Evolutionary conservation across 1,140 invertebrate species (phyloP).

Genomic region (Caerostris darwini): DNA sequence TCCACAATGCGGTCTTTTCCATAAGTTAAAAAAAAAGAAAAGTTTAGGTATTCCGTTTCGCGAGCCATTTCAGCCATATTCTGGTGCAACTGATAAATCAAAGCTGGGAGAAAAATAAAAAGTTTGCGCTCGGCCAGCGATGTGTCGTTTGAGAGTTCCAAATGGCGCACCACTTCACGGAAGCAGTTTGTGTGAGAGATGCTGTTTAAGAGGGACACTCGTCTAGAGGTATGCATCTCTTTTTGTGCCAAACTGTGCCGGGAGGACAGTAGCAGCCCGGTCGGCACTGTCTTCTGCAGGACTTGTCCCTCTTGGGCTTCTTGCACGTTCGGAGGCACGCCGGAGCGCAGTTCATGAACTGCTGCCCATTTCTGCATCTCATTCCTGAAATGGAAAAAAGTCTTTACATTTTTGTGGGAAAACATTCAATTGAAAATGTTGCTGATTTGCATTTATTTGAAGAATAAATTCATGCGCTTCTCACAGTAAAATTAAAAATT

Average conservation of each 20-base stretch:
- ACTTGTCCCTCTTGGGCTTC: slow-evolving; percentile 78
- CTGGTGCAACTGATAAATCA: background rate
- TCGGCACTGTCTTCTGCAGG: slow-evolving; percentile 81
- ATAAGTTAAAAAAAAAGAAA: background rate
- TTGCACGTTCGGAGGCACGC: slow-evolving; percentile 81
- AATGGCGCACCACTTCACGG: slow-evolving; percentile 67
- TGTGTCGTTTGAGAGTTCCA: background rate
- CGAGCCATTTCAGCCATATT: background rate
- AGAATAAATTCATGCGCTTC: too few relatives aligned
- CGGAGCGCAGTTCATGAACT: slow-evolving; percentile 80
- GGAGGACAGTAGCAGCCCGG: slow-evolving; percentile 81
- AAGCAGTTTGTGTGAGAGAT: slow-evolving; percentile 53
- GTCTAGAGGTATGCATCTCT: slow-evolving; percentile 80
- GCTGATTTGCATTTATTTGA: too few relatives aligned
- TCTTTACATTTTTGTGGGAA: background rate
- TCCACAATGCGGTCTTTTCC: background rate
- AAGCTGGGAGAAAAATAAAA: slow-evolving; percentile 28
- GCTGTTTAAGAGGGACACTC: slow-evolving; percentile 79
- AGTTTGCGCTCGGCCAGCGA: slow-evolving; percentile 48
- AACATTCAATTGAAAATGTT: too few relatives aligned
- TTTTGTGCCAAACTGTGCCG: slow-evolving; percentile 81
- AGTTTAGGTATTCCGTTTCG: background rate
- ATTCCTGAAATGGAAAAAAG: slow-evolving; percentile 48
- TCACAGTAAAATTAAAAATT: too few relatives aligned
- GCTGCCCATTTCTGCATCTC: slow-evolving; percentile 80